Evolutionary conservation across 2,797 vertebrate genomes (phyloP), one percentile per base, ranked within the genome.

Genomic region (Poeciliopsis infans): DNA sequence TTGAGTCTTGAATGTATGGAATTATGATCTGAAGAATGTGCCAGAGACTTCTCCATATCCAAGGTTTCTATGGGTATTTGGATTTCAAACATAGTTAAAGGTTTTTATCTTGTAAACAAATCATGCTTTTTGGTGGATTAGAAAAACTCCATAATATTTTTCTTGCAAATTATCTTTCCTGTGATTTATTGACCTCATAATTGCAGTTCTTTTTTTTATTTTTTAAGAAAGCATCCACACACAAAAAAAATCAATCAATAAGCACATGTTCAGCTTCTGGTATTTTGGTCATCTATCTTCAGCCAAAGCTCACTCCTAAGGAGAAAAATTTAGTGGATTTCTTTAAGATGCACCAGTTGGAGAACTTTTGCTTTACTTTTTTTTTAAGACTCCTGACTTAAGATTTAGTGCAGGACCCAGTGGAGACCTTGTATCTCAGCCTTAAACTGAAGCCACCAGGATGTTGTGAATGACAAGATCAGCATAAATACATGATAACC

Each of bases 401-500:
- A 43, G 39, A 43, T 23, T 68, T 23, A 20, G n/a, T 6, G 2
- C 11, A 33, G 69, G 25, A 77, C 59, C 66, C 69, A 53, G 7
- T 80, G 25, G 46, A 59, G 64, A 77, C 53, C 16, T 57, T 45
- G 20, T 57, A 15, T 5, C n/a, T 4, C 2, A n/a, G 4, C 10
- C 13, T 39, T 6, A 36, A 78, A 59, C 39, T 45, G 25, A 74
- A 84, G 47, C 20, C 28, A 45, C 11, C 11, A 4, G 61, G 74
- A 74, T 83, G 72, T 39, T 75, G 31, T 71, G 51, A 83, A 89
- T 55, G 78, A 72, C 57, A 72, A 64, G 74, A 66, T 73, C 74
- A 61, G 72, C 66, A 61, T 72, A 81, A 81, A 70, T 53, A 28
- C 13, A 53, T 59, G 85, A 92, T 88, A 85, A 86, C 76, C 83